Conservation (phyloP, 2,888 invertebrate genomes). For the Herminia tarsipennalis region DNA sequence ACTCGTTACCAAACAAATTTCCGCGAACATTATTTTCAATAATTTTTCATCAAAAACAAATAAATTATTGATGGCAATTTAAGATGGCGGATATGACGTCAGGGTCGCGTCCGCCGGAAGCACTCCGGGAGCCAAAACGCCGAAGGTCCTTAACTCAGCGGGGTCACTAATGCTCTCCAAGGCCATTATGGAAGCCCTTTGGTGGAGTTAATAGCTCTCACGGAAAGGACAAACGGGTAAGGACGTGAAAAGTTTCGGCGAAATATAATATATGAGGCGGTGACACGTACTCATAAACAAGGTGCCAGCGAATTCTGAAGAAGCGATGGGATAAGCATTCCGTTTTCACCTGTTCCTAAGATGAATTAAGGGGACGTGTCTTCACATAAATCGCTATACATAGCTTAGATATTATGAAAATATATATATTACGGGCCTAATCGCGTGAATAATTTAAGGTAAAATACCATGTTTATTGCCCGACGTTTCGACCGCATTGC, state of each 20-base stretch:
- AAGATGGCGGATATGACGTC: slow-evolving; percentile 60
- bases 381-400: no score
- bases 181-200: slow-evolving; percentile 71
- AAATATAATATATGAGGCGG: slow-evolving; percentile 35
- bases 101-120: slow-evolving; percentile 53
- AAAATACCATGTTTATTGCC: no score
- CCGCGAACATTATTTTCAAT: neutral
- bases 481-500: no score
- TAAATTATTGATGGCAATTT: slow-evolving; percentile 53
- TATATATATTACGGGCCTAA: no score
- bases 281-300: neutral
- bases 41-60: slow-evolving; percentile 40
- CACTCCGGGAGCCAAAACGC: slow-evolving; percentile 60
- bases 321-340: no score
- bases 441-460: no score
- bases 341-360: no score
- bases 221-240: slow-evolving; percentile 50
- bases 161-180: slow-evolving; percentile 72
- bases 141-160: slow-evolving; percentile 63
- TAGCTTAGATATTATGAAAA: no score
- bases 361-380: no score
- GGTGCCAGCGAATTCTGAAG: neutral
- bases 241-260: slow-evolving; percentile 23
- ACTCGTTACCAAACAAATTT: slow-evolving; percentile 1
- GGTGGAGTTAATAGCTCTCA: slow-evolving; percentile 67